A percentile compares a stretch with the other conserved stretches of the same genome.
Evolutionary conservation across 2,888 invertebrate genomes (phyloP).

Genomic region (Metopia argyrocephala): DNA sequence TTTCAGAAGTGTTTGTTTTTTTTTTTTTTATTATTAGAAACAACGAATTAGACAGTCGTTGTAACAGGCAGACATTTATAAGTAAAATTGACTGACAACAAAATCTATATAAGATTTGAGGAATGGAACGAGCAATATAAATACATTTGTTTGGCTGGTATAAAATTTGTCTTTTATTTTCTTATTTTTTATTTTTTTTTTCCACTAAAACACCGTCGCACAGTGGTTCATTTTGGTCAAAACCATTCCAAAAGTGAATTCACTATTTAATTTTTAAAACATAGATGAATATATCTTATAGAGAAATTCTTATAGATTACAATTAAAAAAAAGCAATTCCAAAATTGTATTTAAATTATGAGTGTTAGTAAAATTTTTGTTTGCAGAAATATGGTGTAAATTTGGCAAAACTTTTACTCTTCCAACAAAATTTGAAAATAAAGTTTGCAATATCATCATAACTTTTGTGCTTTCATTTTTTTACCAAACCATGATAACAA

Average conservation of each 20-base stretch:
- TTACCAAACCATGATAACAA: too few relatives aligned
- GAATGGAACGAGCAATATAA: slow-evolving; percentile 43
- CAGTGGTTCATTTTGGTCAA: background rate
- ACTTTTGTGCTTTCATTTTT: too few relatives aligned
- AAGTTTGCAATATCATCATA: too few relatives aligned
- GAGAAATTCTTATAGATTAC: too few relatives aligned
- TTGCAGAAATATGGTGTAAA: too few relatives aligned
- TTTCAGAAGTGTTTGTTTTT: slow-evolving; percentile 5
- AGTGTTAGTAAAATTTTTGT: too few relatives aligned
- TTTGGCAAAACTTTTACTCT: too few relatives aligned
- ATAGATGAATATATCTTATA: too few relatives aligned
- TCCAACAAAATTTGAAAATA: too few relatives aligned
- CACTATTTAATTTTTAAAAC: too few relatives aligned
- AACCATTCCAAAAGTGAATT: background rate
- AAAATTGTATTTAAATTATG: too few relatives aligned
- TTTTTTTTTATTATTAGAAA: slow-evolving; percentile 14
- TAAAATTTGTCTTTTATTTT: slow-evolving; percentile 43
- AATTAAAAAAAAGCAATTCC: too few relatives aligned
- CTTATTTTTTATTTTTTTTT: slow-evolving; percentile 22
- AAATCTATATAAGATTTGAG: slow-evolving; percentile 24
- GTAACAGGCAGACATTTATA: background rate
- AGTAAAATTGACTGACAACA: background rate
- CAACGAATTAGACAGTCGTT: slow-evolving; percentile 23
- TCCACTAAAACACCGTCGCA: slow-evolving; percentile 35
- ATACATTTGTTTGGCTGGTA: slow-evolving; percentile 14